A percentile compares a stretch with the other conserved stretches of the same genome.
phyloP scores from a whole-genome alignment of 2,113 vertebrate genomes.

The Hippocampus comes region DNA sequence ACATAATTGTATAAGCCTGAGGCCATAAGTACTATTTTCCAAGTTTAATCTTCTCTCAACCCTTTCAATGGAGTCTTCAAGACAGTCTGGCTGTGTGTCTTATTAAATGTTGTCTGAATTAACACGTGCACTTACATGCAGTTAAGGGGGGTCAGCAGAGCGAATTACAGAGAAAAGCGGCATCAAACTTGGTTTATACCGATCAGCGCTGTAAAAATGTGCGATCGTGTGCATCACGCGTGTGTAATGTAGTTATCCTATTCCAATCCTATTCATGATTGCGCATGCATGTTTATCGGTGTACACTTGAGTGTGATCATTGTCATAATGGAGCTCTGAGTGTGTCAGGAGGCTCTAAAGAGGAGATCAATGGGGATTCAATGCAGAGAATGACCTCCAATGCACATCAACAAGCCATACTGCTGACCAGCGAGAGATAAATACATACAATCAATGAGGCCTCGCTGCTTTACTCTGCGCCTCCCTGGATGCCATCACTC shows the following conservation, averaged over 20 bases:
- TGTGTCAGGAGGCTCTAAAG: conserved; percentile 48
- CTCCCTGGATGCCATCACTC: conserved; percentile 39
- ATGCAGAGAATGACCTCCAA: conserved; percentile 59
- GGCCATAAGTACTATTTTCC: conserved; percentile 67
- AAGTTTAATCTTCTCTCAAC: conserved; percentile 73
- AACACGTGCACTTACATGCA: conserved; percentile 64
- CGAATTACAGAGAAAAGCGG: conserved; percentile 63
- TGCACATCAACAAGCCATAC: conserved; percentile 58
- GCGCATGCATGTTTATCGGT: conserved; percentile 38
- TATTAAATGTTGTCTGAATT: conserved; percentile 77
- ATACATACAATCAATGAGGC: conserved; percentile 65
- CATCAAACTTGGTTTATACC: conserved; percentile 57
- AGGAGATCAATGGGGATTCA: conserved; percentile 66
- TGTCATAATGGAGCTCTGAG: conserved; percentile 51
- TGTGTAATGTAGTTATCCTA: conserved; percentile 28
- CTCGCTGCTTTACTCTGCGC: conserved; percentile 32
- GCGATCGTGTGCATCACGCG: conserved; percentile 19
- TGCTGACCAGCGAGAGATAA: conserved; percentile 70
- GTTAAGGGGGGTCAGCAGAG: conserved; percentile 63
- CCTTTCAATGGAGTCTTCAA: conserved; percentile 69
- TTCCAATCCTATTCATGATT: conserved; percentile 41
- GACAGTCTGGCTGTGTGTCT: conserved; percentile 60
- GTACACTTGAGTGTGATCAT: conserved; percentile 45
- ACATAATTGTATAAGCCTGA: conserved; percentile 56
- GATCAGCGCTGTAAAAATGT: conserved; percentile 41